Evolutionary conservation across 2,113 vertebrate genomes (phyloP).

Genomic region (Mastomys coucha): DNA sequence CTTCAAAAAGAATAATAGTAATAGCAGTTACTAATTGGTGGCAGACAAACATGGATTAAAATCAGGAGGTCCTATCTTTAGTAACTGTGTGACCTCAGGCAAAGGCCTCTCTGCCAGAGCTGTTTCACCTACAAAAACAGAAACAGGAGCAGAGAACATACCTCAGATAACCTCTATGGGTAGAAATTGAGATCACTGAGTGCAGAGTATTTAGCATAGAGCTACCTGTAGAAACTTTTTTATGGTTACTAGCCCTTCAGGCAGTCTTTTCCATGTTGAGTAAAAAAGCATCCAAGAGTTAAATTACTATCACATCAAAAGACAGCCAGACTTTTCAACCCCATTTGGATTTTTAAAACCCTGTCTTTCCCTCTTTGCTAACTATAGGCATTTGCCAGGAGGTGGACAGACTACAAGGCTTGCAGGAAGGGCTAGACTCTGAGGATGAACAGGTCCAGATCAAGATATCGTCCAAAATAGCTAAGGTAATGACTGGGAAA

Average conservation of each 20-base stretch:
- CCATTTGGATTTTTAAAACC: background rate
- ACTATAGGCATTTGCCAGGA: conserved; percentile 67
- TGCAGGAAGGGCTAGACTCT: conserved; percentile 68
- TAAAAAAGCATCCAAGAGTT: background rate
- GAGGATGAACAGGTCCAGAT: conserved; percentile 67
- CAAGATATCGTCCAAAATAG: conserved; percentile 78
- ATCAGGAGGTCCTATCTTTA: background rate
- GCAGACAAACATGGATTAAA: background rate
- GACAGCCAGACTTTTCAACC: background rate
- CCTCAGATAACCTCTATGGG: background rate
- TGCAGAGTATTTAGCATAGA: background rate
- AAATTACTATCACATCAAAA: background rate
- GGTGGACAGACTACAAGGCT: conserved; percentile 55
- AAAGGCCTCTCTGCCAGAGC: background rate
- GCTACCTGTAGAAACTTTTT: background rate
- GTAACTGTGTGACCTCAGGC: background rate
- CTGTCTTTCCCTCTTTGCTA: background rate
- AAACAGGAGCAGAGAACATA: background rate
- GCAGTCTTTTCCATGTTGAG: background rate
- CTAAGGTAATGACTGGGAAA: conserved; percentile 71
- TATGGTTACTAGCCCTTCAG: too few relatives aligned
- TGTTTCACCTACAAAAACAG: background rate
- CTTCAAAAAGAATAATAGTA: background rate
- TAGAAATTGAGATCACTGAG: background rate
- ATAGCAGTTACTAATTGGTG: too few relatives aligned